Percentiles rank a stretch among this genome's conserved stretches.
Evolutionary conservation across 2,888 invertebrate genomes (phyloP).

Genomic region (Cephonodes hylas): DNA sequence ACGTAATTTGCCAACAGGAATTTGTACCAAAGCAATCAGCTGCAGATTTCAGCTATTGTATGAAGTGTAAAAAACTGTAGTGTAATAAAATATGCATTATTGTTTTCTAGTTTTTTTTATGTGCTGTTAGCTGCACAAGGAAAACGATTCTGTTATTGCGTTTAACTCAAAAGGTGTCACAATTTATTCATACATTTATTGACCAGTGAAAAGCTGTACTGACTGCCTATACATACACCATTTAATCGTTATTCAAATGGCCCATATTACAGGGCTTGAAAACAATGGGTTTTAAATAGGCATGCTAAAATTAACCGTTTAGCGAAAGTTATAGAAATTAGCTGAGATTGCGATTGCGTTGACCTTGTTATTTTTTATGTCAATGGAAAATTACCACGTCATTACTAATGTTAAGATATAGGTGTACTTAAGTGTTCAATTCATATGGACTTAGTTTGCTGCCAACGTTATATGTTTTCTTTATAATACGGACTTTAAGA

Average conservation of each 20-base stretch:
- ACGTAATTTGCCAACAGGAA: background rate
- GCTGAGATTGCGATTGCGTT: background rate
- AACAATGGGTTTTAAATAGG: background rate
- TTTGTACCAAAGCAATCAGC: background rate
- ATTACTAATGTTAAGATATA: background rate
- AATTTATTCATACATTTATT: background rate
- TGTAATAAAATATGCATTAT: background rate
- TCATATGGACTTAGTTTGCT: background rate
- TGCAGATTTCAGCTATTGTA: background rate
- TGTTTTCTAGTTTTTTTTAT: background rate
- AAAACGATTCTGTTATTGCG: slow-evolving; percentile 7
- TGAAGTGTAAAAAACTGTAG: background rate
- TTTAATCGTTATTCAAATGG: no score
- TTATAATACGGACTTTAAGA: no score
- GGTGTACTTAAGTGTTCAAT: background rate
- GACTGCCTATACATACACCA: no score
- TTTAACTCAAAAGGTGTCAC: background rate
- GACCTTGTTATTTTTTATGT: background rate
- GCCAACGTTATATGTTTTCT: background rate
- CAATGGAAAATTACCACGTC: background rate
- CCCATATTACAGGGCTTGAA: background rate
- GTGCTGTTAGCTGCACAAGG: slow-evolving; percentile 2
- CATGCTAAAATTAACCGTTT: background rate
- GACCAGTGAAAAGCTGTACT: background rate
- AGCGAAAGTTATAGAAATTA: background rate